Base-by-base conservation (phyloP, 2,797 vertebrate species). In the Parauchenoglanis ngamensis region DNA sequence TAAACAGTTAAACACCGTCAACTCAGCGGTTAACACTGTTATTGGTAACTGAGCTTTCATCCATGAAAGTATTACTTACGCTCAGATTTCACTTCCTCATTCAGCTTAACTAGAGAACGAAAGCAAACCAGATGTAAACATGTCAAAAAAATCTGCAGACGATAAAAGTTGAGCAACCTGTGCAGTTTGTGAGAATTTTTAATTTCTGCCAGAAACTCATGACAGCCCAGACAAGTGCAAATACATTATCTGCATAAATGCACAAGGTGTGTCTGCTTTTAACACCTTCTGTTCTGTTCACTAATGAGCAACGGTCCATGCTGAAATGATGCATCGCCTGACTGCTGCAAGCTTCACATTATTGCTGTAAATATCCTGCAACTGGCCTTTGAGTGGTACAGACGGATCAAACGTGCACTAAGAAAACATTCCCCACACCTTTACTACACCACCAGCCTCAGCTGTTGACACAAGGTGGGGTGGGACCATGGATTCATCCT, bases 221-320 rank as follows among this genome's bases (percentile, higher is more conserved):
- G 28, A 35, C 19, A 35, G 28, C 17, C 4, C 11, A 59, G 25
- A 61, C 25, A 5, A 21, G 76, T 57, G 76, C 54, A 44, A 80
- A 25, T 44, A 3, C 11, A n/a, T 57, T 19, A 57, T 81, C 67
- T 61, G 67, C 85, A 82, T 63, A 49, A 82, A 61, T 82, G 77
- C 89, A 78, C 83, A 86, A 68, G 49, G 56, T 19, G 80, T 84
- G 73, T 79, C 75, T 77, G 70, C 13, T 44, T 35, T 52, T n/a
- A 54, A 40, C 5, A 35, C 17, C 28, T 25, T 44, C 56, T 44
- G 56, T 11, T 63, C 25, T 82, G 40, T 17, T 2, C 13, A 28
- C 25, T 19, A 28, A 82, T 63, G 40, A 63, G 31, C 77, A 59
- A 1, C 23, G 77, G 31, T 79, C 31, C 21, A 13, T 65, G 35